These are phyloP conservation scores for Andrena hattorfiana DNA, from an alignment of 2,888 invertebrate genomes.

Conservation along the genomic window DNA sequence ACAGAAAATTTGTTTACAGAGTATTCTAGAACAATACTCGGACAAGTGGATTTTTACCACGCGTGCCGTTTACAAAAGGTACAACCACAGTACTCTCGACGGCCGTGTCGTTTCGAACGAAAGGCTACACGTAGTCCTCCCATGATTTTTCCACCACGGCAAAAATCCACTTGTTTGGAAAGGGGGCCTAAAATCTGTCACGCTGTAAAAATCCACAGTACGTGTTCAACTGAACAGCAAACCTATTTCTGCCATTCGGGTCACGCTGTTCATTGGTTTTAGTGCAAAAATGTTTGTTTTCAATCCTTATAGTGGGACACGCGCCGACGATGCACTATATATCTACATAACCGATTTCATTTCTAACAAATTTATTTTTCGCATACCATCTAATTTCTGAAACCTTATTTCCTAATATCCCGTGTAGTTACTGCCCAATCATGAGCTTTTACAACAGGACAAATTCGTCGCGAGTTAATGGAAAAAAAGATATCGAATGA, in stretches of 20 bases:
- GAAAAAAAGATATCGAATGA: too few relatives aligned
- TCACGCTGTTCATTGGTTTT: constrained; percentile 27
- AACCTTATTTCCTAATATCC: too few relatives aligned
- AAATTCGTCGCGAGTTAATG: too few relatives aligned
- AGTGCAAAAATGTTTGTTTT: constrained; percentile 26
- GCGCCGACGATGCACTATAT: not conserved
- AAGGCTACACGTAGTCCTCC: constrained; percentile 22
- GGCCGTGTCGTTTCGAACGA: constrained; percentile 25
- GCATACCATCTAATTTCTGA: too few relatives aligned
- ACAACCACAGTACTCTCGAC: constrained; percentile 27
- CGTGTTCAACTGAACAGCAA: constrained; percentile 39
- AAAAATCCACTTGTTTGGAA: constrained; percentile 38
- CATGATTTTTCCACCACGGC: constrained; percentile 35
- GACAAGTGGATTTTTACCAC: constrained; percentile 39
- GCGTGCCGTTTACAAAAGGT: constrained; percentile 21
- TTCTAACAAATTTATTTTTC: too few relatives aligned
- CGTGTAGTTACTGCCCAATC: too few relatives aligned
- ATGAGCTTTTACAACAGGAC: too few relatives aligned
- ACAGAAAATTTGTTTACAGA: not conserved
- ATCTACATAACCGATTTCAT: not conserved
- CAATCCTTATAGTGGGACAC: not conserved
- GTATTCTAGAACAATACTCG: constrained; percentile 8
- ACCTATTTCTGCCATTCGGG: constrained; percentile 29
- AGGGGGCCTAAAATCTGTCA: constrained; percentile 23
- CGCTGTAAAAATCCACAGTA: constrained; percentile 19